phyloP scores from a whole-genome alignment of 1,140 invertebrate genomes.

The Pseudomyrmex concolor region DNA sequence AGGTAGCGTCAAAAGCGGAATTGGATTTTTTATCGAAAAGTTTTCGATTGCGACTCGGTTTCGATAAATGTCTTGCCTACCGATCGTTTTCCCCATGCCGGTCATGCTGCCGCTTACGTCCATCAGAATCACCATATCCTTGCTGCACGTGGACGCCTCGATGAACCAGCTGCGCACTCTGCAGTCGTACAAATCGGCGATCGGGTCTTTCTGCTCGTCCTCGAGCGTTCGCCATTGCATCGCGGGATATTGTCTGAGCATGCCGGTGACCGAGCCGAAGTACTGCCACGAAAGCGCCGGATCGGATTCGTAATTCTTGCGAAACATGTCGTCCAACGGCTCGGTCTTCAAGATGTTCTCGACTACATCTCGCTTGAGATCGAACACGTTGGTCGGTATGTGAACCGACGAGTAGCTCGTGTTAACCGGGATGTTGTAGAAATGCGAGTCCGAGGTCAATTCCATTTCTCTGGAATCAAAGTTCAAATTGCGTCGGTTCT shows the following conservation, averaged over 20 bases:
- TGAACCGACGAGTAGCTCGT: conserved; percentile 94
- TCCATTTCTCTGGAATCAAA: conserved; percentile 82
- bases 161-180: conserved; percentile 97
- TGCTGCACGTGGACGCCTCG: conserved; percentile 98
- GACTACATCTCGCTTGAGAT: conserved; percentile 88
- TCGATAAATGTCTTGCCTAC: conserved; percentile 72
- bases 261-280: conserved; percentile 96
- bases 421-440: conserved; percentile 94
- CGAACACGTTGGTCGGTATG: conserved; percentile 97
- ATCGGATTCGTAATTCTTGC: conserved; percentile 94
- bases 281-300: conserved; percentile 97
- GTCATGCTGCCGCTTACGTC: conserved; percentile 99
- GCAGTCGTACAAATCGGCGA: conserved; percentile 92
- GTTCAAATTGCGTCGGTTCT: not conserved
- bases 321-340: conserved; percentile 92
- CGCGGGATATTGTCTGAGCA: conserved; percentile 95
- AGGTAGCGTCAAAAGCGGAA: not conserved
- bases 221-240: conserved; percentile 83
- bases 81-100: conserved; percentile 92
- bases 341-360: conserved; percentile 95
- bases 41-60: too few species aligned
- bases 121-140: conserved; percentile 98
- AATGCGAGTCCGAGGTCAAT: conserved; percentile 91
- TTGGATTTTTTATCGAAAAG: too few species aligned
- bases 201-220: conserved; percentile 79